Evolutionary conservation across 2,797 vertebrate genomes (phyloP), one percentile per base, ranked within the genome.

Genomic region (Monodelphis domestica): DNA sequence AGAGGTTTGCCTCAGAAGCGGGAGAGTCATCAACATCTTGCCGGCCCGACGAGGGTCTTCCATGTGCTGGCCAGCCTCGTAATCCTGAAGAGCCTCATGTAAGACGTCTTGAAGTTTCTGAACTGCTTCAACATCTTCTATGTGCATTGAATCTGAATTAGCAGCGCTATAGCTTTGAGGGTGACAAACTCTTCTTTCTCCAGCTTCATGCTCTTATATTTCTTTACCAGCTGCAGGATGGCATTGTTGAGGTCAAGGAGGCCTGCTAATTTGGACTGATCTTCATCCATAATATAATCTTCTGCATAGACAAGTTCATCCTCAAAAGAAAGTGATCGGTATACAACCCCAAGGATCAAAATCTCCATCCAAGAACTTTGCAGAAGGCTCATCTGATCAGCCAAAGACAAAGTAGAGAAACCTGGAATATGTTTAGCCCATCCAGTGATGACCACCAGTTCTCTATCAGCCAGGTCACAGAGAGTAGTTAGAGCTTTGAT

Each of bases 291-390:
- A 96, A 99, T 99, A 98, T 99, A 99, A 99, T 99, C 99, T 98
- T 99, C 99, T 91, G 99, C 99, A 95, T 99, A 99, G 92, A 99
- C 99, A 91, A 99, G 98, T 99, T 99, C 99, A 98, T 99, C 99
- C 98, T 99, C 99, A 96, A 99, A 99, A 51, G 99, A 99, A 95
- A 99, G 99, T 17, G 99, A 99, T 96, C 99, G 99, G 98, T 99
- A 99, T 93, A 99, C 99, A 84, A 99, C 99, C 21, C 99, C 99
- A 0, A 99, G 98, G 98, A 99, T 99, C 98, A 99, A 98, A 97
- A 99, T 99, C 97, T 99, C 99, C 99, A 99, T 99, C 99, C 99
- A 99, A 88, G 99, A 99, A 33, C 99, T 99, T 98, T 99, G 99
- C 97, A 99, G 98, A 98, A 99, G 99, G 98, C 99, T 99, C 99